Evolutionary conservation across 2,797 vertebrate species (phyloP), one percentile per base, ranked within the genome.

Genomic region (Strix occidentalis): DNA sequence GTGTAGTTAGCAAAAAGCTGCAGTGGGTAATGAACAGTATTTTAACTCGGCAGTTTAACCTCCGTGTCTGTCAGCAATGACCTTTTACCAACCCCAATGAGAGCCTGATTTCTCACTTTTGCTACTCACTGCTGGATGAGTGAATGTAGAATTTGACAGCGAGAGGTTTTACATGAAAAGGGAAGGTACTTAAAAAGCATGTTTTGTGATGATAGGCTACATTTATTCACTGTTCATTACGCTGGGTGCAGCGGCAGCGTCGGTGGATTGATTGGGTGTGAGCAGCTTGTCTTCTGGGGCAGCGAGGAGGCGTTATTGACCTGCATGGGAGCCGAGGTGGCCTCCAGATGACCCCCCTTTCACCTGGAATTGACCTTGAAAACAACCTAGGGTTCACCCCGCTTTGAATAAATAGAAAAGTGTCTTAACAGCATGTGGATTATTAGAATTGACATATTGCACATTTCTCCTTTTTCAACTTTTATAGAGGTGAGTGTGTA

Each of bases 11-110:
- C 98, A 99, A 99, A 98, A 99, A 98, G 98, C 99, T 99, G 98
- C 97, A 97, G 98, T 98, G 98, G 98, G 99, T 99, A 99, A 99
- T 99, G 99, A 99, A 99, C 99, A 99, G 99, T 99, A 99, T 99
- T 99, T 99, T 99, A 99, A 99, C 98, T 99, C 98, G 97, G 99
- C 99, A 99, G 99, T 99, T 99, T 99, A 99, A 99, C 99, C 99
- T 99, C 99, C 95, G 69, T 98, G 99, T 98, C 99, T 99, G 99
- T 99, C 99, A 99, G 98, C 96, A 97, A 98, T 99, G 99, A 99
- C 99, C 99, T 99, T 99, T 99, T 98, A 98, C 98, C 99, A 99
- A 99, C 99, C 99, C 99, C 99, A 97, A 98, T 97, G 98, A 99
- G 99, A 99, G 99, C 98, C 98, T 99, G 98, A 99, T 99, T 99